Percentiles rank a stretch among this genome's conserved stretches.
These are phyloP conservation scores for Ischnura elegans DNA, from an alignment of 2,888 invertebrate species.

Conservation along the genomic window DNA sequence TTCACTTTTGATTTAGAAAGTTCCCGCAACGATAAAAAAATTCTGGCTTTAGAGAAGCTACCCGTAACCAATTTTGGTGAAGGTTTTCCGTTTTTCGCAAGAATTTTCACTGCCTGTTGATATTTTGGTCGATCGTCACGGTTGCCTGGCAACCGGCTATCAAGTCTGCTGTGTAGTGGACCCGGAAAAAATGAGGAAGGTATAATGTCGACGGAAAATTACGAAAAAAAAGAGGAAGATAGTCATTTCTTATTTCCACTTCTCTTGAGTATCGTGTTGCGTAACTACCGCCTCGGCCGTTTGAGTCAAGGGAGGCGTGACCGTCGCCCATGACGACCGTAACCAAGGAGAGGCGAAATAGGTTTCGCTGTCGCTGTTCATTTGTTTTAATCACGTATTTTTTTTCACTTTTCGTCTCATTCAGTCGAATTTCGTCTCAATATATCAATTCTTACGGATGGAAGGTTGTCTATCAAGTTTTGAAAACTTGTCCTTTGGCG, in stretches of 20 bases:
- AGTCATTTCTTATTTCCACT: not conserved
- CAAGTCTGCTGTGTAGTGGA: not conserved
- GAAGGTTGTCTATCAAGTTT: too few relatives aligned
- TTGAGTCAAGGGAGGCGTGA: not conserved
- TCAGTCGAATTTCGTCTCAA: too few relatives aligned
- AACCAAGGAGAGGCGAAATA: not conserved
- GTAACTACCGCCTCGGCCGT: not conserved
- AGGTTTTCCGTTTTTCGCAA: too few relatives aligned
- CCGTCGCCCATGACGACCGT: conserved; percentile 67
- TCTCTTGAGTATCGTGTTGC: not conserved
- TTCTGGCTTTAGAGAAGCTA: too few relatives aligned
- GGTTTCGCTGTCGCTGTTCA: not conserved
- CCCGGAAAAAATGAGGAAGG: not conserved
- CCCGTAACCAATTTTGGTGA: too few relatives aligned
- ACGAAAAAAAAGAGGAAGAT: not conserved
- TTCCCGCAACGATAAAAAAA: too few relatives aligned
- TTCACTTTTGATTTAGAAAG: too few relatives aligned
- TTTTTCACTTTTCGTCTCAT: too few relatives aligned
- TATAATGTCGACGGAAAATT: not conserved
- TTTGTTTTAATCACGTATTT: too few relatives aligned
- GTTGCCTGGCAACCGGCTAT: not conserved
- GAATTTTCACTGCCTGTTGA: not conserved
- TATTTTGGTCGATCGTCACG: conserved; percentile 2
- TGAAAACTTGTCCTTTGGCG: too few relatives aligned
- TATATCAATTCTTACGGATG: too few relatives aligned